phyloP scores from a whole-genome alignment of 1,140 invertebrate genomes.

The Theocolax elegans region DNA sequence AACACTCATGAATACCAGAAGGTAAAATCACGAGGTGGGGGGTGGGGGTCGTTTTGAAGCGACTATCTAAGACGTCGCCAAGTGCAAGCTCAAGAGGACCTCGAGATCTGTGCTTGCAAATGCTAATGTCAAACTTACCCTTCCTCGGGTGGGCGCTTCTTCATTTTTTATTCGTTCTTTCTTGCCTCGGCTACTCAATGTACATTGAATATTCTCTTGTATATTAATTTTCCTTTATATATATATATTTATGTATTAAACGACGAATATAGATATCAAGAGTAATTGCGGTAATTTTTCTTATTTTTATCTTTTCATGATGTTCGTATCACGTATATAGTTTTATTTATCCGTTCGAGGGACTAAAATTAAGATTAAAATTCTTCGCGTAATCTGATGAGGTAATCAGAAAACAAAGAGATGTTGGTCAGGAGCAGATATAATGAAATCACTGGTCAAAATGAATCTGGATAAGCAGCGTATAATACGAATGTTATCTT shows the following conservation, averaged over 20 bases:
- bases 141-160: background rate
- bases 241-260: slow-evolving; percentile 3
- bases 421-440: no score
- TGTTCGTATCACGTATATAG: no score
- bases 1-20: slow-evolving; percentile 56
- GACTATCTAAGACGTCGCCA: slow-evolving; percentile 51
- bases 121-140: slow-evolving; percentile 48
- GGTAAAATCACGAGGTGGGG: slow-evolving; percentile 56
- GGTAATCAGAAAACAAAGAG: no score
- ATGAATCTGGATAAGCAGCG: no score
- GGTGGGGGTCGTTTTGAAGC: slow-evolving; percentile 45
- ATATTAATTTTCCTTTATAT: background rate
- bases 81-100: slow-evolving; percentile 1
- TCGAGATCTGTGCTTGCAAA: slow-evolving; percentile 14
- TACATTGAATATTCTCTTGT: background rate
- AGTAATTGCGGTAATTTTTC: no score
- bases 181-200: background rate
- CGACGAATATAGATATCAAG: no score
- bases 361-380: no score
- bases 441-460: no score
- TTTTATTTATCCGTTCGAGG: no score
- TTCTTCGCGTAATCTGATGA: no score
- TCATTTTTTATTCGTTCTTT: background rate
- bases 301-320: no score
- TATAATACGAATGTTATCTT: no score